Base-by-base conservation (phyloP, 2,888 invertebrate species). In the Mechanitis mazaeus region DNA sequence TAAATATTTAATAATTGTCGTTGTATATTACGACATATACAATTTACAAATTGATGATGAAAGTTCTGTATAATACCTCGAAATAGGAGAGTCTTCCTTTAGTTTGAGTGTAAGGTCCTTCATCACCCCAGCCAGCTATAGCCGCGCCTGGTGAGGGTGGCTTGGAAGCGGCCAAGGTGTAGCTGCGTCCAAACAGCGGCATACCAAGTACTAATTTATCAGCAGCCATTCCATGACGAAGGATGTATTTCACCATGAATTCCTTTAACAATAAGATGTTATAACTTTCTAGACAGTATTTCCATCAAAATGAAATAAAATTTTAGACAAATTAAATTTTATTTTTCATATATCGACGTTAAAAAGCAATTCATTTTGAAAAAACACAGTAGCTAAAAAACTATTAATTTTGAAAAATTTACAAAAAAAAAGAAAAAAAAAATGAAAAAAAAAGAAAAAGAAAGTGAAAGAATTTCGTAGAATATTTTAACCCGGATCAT, bases 101-200 rank as follows among this genome's bases (percentile, higher is more conserved):
- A 35, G 91, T 92, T 74, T 93, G 92, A 0, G 95, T 95, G 73
- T 94, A 94, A 56, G 87, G 79, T 2, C 94, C 94, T 72, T 93
- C 92, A 0, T 90, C 85, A 0, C 95, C 95, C 72, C 92, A 92
- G 0, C 93, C 94, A 56, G 77, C 81, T 56, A 93, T 87, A 0
- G 90, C 81, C 0, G 94, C 91, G 0, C 94, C 93, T 0, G 92
- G 91, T 0, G 83, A 73, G 0, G 92, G 91, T 31, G 81, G 73
- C 9, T 92, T 91, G 0, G 85, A 77, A 12, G 91, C 83, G 53
- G 91, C 90, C 33, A 96, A 80, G 0, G 93, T 94, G 74, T 94
- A 95, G 11, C 94, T 92, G 61, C 94, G 91, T 0, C 95, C 95
- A 72, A 93, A 95, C 50, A 95, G 87, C 0, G 95, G 95, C 54